Percentiles rank a stretch among this genome's conserved stretches.
Evolutionary conservation across 2,888 invertebrate species (phyloP).

Genomic region (Lycocerus yunnanus): DNA sequence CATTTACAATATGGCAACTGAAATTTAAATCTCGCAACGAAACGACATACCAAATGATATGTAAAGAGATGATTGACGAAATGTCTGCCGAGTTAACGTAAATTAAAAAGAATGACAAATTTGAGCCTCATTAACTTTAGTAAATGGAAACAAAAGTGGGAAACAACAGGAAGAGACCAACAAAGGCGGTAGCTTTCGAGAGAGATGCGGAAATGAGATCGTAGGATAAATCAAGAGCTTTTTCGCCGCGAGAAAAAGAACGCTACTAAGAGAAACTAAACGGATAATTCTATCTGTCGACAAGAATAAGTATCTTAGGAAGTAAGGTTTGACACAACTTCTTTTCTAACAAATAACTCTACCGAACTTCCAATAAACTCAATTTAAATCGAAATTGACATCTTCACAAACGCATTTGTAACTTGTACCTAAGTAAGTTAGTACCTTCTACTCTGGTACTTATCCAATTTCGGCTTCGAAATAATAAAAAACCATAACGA

Average conservation of each 20-base stretch:
- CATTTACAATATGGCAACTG: conserved; percentile 49
- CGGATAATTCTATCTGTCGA: conserved; percentile 40
- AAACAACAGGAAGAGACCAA: conserved; percentile 38
- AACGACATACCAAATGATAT: conserved; percentile 42
- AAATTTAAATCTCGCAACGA: conserved; percentile 44
- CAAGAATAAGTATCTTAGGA: conserved; percentile 35
- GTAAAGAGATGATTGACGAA: conserved; percentile 41
- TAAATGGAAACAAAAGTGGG: conserved; percentile 33
- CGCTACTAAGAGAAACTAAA: conserved; percentile 39
- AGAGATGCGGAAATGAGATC: conserved; percentile 42
- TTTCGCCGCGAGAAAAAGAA: conserved; percentile 39
- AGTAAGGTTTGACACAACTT: conserved; percentile 24
- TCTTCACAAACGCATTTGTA: conserved; percentile 11
- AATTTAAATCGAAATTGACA: conserved; percentile 15
- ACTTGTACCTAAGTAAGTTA: background rate
- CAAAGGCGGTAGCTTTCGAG: conserved; percentile 35
- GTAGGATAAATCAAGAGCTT: conserved; percentile 39
- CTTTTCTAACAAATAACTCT: conserved; percentile 27
- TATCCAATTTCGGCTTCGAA: conserved; percentile 11
- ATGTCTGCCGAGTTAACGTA: conserved; percentile 32
- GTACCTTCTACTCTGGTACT: conserved; percentile 6
- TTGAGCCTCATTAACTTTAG: conserved; percentile 35
- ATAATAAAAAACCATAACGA: background rate
- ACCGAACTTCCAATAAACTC: conserved; percentile 7
- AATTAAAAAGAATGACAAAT: conserved; percentile 40